These are phyloP conservation scores for Biston betularia DNA, from an alignment of 2,888 invertebrate species.

Conservation along the genomic window DNA sequence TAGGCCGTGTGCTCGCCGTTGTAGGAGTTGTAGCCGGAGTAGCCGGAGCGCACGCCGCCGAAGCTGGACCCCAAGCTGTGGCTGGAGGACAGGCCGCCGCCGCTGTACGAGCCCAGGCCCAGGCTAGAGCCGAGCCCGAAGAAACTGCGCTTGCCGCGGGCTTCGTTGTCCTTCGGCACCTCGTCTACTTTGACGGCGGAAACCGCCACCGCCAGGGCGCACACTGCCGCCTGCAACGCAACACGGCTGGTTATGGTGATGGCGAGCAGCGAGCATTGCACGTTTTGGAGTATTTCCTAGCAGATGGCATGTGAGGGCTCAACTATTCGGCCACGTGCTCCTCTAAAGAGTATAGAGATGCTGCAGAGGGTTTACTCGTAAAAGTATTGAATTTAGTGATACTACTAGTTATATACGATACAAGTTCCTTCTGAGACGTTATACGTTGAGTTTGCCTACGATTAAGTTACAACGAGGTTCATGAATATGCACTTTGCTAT, in stretches of 20 bases:
- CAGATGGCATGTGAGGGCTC: no score
- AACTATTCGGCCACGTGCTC: no score
- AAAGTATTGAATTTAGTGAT: no score
- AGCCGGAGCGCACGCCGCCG: conserved; percentile 25
- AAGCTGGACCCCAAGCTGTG: conserved; percentile 23
- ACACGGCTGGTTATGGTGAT: neutral
- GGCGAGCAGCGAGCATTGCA: no score
- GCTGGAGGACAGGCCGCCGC: conserved; percentile 22
- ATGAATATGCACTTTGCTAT: no score
- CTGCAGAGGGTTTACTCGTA: no score
- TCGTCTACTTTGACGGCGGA: conserved; percentile 31
- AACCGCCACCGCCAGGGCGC: conserved; percentile 50
- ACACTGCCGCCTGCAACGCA: conserved; percentile 47
- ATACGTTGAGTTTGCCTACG: no score
- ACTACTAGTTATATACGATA: no score
- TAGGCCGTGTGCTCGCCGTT: neutral
- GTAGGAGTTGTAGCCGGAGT: conserved; percentile 20
- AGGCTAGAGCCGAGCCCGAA: conserved; percentile 44
- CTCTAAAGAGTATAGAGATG: no score
- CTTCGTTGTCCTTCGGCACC: conserved; percentile 45
- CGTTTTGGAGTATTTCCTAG: no score
- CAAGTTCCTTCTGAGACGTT: no score
- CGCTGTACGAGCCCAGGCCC: conserved; percentile 23
- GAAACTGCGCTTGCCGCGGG: conserved; percentile 61
- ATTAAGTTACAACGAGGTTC: no score